phyloP scores from a whole-genome alignment of 1,140 invertebrate species.

The Belonocnema kinseyi region DNA sequence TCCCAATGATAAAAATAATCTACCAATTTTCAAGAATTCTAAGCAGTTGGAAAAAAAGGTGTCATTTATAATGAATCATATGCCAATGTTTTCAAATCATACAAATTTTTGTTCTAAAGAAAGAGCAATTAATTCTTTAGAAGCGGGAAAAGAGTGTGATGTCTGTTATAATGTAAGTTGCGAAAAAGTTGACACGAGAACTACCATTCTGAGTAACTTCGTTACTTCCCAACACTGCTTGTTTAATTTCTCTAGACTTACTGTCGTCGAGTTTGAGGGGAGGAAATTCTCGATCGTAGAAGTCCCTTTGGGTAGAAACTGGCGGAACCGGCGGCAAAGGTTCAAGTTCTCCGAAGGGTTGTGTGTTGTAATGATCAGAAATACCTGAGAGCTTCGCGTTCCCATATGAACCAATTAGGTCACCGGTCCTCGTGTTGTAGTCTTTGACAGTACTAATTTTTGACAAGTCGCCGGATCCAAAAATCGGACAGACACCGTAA shows the following conservation, averaged over 20 bases:
- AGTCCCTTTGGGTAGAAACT: constrained; percentile 89
- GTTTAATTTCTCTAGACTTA: constrained; percentile 50
- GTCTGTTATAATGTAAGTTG: no score
- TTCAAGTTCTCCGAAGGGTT: constrained; percentile 87
- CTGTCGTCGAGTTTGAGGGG: constrained; percentile 84
- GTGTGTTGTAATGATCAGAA: constrained; percentile 87
- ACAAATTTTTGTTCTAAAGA: no score
- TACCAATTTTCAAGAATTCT: no score
- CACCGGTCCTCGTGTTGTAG: constrained; percentile 83
- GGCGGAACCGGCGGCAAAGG: constrained; percentile 83
- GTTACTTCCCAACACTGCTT: no score
- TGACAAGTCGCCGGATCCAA: constrained; percentile 86
- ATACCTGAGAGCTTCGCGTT: constrained; percentile 81
- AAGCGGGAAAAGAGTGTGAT: no score
- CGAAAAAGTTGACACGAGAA: no score
- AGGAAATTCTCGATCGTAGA: constrained; percentile 95
- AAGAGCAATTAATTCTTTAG: no score
- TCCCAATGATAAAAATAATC: no score
- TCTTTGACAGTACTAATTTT: constrained; percentile 82
- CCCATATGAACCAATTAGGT: constrained; percentile 87
- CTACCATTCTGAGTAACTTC: no score
- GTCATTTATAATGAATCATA: no score
- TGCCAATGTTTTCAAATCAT: no score
- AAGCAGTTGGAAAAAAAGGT: no score
- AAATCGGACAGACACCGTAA: constrained; percentile 87